A percentile compares a stretch with the other conserved stretches of the same genome.
These are phyloP conservation scores for Craseonycteris thonglongyai DNA, from an alignment of 2,113 vertebrate species.

Conservation along the genomic window DNA sequence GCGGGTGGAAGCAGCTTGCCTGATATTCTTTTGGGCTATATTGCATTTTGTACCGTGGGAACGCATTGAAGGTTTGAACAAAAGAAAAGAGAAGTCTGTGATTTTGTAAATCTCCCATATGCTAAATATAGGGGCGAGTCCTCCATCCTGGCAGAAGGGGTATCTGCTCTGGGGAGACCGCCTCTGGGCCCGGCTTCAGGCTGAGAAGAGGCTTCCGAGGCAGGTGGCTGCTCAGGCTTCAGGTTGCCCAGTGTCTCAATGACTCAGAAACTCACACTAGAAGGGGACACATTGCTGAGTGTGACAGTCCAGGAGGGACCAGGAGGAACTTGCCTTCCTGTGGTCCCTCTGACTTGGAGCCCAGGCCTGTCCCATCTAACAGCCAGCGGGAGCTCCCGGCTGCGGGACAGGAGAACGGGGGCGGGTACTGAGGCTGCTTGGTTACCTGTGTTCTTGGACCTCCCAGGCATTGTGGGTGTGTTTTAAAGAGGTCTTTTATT, in stretches of 20 bases:
- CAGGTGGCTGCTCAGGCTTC: background rate
- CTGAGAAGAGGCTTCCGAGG: background rate
- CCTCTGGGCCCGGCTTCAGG: background rate
- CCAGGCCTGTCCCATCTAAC: background rate
- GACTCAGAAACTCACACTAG: background rate
- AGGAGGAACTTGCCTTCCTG: background rate
- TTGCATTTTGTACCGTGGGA: background rate
- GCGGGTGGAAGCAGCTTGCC: background rate
- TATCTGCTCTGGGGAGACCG: background rate
- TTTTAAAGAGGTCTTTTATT: no score
- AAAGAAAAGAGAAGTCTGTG: background rate
- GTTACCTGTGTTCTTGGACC: background rate
- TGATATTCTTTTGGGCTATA: background rate
- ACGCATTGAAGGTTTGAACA: background rate
- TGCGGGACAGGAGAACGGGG: background rate
- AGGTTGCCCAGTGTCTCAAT: background rate
- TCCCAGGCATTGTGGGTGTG: no score
- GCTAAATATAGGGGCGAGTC: background rate
- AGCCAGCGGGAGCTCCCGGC: background rate
- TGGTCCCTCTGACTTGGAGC: background rate
- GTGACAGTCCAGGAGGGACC: background rate
- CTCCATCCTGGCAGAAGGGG: background rate
- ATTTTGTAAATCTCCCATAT: background rate
- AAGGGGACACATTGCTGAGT: background rate
- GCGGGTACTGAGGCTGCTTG: background rate